These are phyloP conservation scores for Tachysurus fulvidraco DNA, from an alignment of 2,113 vertebrate species.

Conservation along the genomic window DNA sequence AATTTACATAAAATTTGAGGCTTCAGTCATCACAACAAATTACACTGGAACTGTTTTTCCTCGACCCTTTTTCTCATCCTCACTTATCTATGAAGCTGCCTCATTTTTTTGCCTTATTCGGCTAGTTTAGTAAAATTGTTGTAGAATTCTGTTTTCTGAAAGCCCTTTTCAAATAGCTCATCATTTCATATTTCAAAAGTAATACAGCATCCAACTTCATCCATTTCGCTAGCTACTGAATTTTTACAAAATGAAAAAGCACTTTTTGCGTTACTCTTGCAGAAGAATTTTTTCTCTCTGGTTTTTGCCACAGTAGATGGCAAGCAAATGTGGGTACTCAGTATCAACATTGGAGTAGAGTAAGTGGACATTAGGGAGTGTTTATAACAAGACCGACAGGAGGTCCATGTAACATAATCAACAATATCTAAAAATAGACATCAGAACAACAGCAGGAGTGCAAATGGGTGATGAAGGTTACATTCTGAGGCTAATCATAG, in stretches of 20 bases:
- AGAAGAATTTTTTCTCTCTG: not conserved
- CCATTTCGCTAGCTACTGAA: not conserved
- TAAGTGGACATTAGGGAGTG: not conserved
- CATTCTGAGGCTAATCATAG: not conserved
- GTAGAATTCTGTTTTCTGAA: not conserved
- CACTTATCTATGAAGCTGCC: not conserved
- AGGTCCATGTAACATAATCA: not conserved
- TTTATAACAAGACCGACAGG: not conserved
- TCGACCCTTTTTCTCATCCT: not conserved
- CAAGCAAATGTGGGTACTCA: not conserved
- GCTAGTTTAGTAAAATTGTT: not conserved
- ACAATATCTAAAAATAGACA: not conserved
- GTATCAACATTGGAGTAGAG: not conserved
- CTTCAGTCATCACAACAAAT: not conserved
- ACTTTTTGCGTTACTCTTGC: not conserved
- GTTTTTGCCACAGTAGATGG: not conserved
- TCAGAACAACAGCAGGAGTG: not conserved
- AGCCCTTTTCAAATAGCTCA: not conserved
- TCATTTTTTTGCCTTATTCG: not conserved
- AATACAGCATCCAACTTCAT: not conserved
- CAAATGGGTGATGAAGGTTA: not conserved
- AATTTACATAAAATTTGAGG: not conserved
- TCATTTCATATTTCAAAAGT: not conserved
- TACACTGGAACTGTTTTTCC: not conserved
- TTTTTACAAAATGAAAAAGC: not conserved